phyloP scores from a whole-genome alignment of 30 jellyfish, hydroid and myxozoan species.

The Turritopsis rubra region DNA sequence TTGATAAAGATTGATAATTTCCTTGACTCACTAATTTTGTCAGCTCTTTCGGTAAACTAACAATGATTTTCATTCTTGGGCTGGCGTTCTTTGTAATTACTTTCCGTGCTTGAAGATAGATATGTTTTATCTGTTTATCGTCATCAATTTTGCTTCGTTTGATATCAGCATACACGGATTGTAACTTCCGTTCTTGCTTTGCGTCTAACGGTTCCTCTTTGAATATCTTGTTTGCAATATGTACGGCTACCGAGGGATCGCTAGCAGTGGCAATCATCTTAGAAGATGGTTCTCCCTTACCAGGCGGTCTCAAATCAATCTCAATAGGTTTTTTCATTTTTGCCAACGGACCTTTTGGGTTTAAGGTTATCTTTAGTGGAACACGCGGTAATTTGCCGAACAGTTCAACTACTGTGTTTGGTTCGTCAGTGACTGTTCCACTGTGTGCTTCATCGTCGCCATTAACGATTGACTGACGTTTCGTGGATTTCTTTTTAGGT shows the following conservation, averaged over 20 bases:
- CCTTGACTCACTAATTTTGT: neutral
- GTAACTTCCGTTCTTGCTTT: slow-evolving; percentile 28
- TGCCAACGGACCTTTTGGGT: slow-evolving; percentile 97
- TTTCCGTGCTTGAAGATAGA: slow-evolving; percentile 26
- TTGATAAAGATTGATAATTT: neutral
- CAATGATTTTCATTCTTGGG: slow-evolving; percentile 25
- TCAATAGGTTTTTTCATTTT: slow-evolving; percentile 80
- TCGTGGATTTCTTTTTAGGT: slow-evolving; percentile 29
- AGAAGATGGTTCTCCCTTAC: slow-evolving; percentile 52
- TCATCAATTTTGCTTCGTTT: slow-evolving; percentile 26
- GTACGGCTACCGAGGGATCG: slow-evolving; percentile 81
- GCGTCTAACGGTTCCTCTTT: slow-evolving; percentile 39
- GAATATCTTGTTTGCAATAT: slow-evolving; percentile 50
- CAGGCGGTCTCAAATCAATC: slow-evolving; percentile 85
- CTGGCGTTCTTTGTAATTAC: slow-evolving; percentile 11
- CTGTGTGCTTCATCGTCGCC: slow-evolving; percentile 24
- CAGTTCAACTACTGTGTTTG: slow-evolving; percentile 81
- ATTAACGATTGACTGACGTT: slow-evolving; percentile 18
- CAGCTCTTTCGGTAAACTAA: slow-evolving; percentile 35
- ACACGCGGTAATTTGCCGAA: slow-evolving; percentile 96
- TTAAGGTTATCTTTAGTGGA: slow-evolving; percentile 89
- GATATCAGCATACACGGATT: slow-evolving; percentile 77
- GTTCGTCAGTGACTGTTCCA: slow-evolving; percentile 23
- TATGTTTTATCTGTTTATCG: neutral
- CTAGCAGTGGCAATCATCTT: slow-evolving; percentile 73